Percentiles rank a stretch among this genome's conserved stretches.
Conservation (phyloP, 2,797 vertebrate genomes). For the Bovichtus diacanthus region DNA sequence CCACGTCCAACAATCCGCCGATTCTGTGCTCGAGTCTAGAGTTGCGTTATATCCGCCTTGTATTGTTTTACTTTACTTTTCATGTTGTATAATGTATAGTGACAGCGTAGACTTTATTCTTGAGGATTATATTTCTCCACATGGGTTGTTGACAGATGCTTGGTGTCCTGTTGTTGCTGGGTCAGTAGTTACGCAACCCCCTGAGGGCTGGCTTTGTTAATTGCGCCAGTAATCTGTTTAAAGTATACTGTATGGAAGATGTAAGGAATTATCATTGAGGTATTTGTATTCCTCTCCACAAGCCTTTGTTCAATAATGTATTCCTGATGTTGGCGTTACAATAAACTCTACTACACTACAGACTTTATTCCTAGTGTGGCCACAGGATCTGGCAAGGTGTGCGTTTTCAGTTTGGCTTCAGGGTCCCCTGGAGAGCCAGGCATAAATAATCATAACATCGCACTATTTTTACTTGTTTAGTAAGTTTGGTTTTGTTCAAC, state of each 20-base stretch:
- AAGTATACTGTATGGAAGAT: slow-evolving; percentile 51
- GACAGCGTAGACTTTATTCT: slow-evolving; percentile 51
- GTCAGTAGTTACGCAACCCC: slow-evolving; percentile 44
- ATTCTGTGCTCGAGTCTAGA: slow-evolving; percentile 40
- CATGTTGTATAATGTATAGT: slow-evolving; percentile 62
- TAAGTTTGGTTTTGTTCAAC: slow-evolving; percentile 51
- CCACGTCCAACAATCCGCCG: slow-evolving; percentile 58
- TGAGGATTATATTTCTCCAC: slow-evolving; percentile 54
- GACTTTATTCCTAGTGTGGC: slow-evolving; percentile 52
- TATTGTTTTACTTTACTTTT: slow-evolving; percentile 67
- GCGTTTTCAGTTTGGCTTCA: slow-evolving; percentile 49
- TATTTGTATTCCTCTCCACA: slow-evolving; percentile 60
- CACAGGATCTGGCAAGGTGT: slow-evolving; percentile 56
- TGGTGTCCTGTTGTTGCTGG: slow-evolving; percentile 54
- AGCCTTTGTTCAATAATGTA: slow-evolving; percentile 71
- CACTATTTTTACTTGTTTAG: slow-evolving; percentile 39
- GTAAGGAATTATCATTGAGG: slow-evolving; percentile 53
- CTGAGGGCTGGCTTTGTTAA: slow-evolving; percentile 59
- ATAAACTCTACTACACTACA: slow-evolving; percentile 36
- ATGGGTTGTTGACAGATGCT: slow-evolving; percentile 63
- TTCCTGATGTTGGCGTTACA: slow-evolving; percentile 67
- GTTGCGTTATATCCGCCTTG: slow-evolving; percentile 54
- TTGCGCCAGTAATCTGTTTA: slow-evolving; percentile 72
- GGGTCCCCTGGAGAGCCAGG: slow-evolving; percentile 29
- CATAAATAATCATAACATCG: slow-evolving; percentile 56